Conservation (phyloP, 2,797 vertebrate genomes). For the Chelonia mydas region DNA sequence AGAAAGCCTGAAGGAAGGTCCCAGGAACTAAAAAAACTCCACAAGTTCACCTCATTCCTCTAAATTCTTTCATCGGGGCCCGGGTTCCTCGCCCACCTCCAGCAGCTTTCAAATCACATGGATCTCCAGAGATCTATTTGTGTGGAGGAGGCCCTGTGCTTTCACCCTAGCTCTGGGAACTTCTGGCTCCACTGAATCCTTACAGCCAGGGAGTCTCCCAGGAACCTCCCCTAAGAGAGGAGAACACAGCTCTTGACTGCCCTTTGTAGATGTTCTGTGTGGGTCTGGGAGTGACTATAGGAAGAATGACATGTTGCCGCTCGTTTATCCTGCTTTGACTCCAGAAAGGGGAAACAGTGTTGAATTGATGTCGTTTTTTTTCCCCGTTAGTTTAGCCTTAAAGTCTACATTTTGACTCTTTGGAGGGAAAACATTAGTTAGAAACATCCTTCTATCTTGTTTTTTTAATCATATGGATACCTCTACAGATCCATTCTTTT, state of each 20-base stretch:
- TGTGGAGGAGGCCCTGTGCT: background rate
- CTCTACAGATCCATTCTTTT: background rate
- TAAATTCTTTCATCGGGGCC: background rate
- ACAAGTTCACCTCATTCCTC: background rate
- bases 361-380: conserved; percentile 6
- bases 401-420: background rate
- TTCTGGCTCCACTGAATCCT: background rate
- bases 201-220: background rate
- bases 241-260: background rate
- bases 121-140: background rate
- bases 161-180: background rate
- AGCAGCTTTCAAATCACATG: background rate
- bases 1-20: background rate
- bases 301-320: too few species aligned
- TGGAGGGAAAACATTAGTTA: conserved; percentile 51
- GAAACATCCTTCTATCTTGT: conserved; percentile 26
- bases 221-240: background rate
- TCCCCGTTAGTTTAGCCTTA: background rate
- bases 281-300: background rate
- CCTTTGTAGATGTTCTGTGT: background rate
- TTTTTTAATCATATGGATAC: conserved; percentile 48
- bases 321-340: background rate
- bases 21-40: background rate
- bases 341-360: background rate
- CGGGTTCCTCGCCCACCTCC: background rate